Evolutionary conservation across 2,888 invertebrate species (phyloP).

Genomic region (Schizotus pectinicornis): DNA sequence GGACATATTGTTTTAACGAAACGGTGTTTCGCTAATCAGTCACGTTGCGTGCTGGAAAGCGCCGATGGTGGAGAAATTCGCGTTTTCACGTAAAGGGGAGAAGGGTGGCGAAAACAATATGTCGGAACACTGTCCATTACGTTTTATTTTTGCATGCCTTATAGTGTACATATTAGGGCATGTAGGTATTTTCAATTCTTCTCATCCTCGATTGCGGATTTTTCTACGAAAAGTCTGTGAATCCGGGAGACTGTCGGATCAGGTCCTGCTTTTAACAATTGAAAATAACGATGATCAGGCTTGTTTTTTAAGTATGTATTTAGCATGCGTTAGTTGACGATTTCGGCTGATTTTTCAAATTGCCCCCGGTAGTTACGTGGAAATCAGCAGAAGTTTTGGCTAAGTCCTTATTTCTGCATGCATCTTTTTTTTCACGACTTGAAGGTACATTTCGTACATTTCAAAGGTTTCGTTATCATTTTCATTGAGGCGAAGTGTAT

Average conservation of each 20-base stretch:
- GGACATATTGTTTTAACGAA: conserved; percentile 23
- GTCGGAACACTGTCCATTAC: conserved; percentile 11
- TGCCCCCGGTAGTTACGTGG: neutral
- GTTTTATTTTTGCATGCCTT: conserved; percentile 40
- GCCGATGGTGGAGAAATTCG: no score
- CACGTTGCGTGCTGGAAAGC: no score
- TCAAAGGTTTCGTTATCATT: conserved; percentile 1
- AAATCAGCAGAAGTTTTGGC: conserved; percentile 29
- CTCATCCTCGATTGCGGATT: neutral
- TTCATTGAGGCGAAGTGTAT: conserved; percentile 31
- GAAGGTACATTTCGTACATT: conserved; percentile 19
- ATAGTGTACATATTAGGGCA: conserved; percentile 43
- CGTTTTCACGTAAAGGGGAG: no score
- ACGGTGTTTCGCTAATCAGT: no score
- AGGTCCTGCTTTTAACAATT: conserved; percentile 10
- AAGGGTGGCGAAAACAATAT: conserved; percentile 10
- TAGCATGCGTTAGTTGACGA: conserved; percentile 13
- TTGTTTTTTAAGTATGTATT: conserved; percentile 22
- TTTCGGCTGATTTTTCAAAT: conserved; percentile 16
- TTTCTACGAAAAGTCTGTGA: conserved; percentile 12
- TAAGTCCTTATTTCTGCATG: conserved; percentile 35
- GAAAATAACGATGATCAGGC: conserved; percentile 13
- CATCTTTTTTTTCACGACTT: conserved; percentile 29
- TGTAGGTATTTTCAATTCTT: conserved; percentile 37
- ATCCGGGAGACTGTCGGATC: conserved; percentile 1